Evolutionary conservation across 2,113 vertebrate species (phyloP).

Genomic region (Alouatta palliata): DNA sequence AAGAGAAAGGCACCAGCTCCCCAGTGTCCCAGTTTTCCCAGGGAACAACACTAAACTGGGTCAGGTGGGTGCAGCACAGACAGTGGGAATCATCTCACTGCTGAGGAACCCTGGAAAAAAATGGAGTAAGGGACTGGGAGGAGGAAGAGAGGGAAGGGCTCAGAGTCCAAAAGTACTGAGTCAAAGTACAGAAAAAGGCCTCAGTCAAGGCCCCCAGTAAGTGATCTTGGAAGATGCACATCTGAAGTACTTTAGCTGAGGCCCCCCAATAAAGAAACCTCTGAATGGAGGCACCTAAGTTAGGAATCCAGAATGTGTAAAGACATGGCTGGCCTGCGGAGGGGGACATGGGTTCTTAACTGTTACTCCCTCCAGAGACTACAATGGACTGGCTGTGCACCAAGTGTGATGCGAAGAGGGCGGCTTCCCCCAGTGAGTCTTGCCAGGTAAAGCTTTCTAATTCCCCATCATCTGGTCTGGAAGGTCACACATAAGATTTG

Average conservation of each 20-base stretch:
- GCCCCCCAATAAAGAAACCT: background rate
- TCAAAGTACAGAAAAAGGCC: background rate
- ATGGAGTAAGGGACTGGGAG: background rate
- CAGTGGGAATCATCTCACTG: background rate
- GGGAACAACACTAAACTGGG: background rate
- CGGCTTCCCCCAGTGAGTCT: background rate
- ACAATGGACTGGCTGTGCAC: background rate
- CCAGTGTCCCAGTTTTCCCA: background rate
- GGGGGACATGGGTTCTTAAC: no score
- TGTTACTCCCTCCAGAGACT: background rate
- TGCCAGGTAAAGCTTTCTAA: background rate
- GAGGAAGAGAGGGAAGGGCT: background rate
- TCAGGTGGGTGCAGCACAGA: background rate
- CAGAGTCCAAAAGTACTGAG: background rate
- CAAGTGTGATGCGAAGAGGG: background rate
- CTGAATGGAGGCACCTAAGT: background rate
- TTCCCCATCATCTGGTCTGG: background rate
- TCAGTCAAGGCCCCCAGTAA: background rate
- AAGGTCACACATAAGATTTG: background rate
- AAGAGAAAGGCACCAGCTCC: background rate
- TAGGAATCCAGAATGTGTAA: background rate
- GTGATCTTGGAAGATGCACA: background rate
- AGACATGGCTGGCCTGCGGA: rapidly evolving
- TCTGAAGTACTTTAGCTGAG: background rate
- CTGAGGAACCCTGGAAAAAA: background rate